phyloP scores from a whole-genome alignment of 2,113 vertebrate species.

The Melanotaenia duboulayi region DNA sequence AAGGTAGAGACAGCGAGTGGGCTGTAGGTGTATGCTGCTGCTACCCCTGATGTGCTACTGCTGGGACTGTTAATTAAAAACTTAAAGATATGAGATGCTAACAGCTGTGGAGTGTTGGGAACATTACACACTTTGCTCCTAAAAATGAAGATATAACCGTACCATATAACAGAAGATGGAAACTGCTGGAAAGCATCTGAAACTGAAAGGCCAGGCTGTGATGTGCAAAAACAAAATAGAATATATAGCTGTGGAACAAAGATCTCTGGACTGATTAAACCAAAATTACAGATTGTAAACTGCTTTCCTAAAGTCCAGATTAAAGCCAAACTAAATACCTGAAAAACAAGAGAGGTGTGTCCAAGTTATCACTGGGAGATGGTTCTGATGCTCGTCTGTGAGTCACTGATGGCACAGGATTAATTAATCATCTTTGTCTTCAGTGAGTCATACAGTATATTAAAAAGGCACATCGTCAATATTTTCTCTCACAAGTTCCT shows the following conservation, averaged over 20 bases:
- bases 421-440: neutral
- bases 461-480: too few species aligned
- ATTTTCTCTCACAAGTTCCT: too few species aligned
- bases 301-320: too few species aligned
- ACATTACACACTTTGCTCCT: neutral
- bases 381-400: neutral
- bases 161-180: too few species aligned
- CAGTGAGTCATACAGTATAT: too few species aligned
- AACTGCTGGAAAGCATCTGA: neutral
- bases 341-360: too few species aligned
- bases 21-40: neutral
- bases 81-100: neutral
- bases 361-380: neutral
- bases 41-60: neutral
- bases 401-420: neutral
- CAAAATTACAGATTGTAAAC: too few species aligned
- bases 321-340: too few species aligned
- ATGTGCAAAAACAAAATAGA: neutral
- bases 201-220: neutral
- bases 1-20: constrained; percentile 5
- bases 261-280: neutral
- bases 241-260: neutral
- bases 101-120: constrained; percentile 8
- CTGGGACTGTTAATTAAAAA: constrained; percentile 5
- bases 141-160: neutral